These are phyloP conservation scores for Cosmorhoe ocellata DNA, from an alignment of 2,888 invertebrate species.

Conservation along the genomic window DNA sequence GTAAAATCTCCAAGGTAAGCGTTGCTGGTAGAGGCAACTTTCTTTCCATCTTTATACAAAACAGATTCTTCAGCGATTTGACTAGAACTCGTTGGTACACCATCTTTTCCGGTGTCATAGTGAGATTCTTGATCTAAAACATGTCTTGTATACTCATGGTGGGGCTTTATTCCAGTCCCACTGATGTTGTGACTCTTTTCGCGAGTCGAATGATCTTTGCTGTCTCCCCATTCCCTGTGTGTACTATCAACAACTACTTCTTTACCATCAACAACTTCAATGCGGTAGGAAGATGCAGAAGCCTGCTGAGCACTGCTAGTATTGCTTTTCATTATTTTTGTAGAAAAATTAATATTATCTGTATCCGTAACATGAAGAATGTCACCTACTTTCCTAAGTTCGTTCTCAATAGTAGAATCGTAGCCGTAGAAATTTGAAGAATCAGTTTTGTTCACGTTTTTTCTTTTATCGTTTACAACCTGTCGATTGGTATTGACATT, in stretches of 20 bases:
- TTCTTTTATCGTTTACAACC: slow-evolving; percentile 49
- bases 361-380: slow-evolving; percentile 66
- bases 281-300: slow-evolving; percentile 84
- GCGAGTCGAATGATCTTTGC: slow-evolving; percentile 71
- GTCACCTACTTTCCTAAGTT: slow-evolving; percentile 71
- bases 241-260: slow-evolving; percentile 82
- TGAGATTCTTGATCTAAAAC: slow-evolving; percentile 79
- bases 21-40: slow-evolving; percentile 69
- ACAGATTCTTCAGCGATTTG: slow-evolving; percentile 69
- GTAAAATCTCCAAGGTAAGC: slow-evolving; percentile 73
- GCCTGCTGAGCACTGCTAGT: slow-evolving; percentile 83
- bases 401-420: slow-evolving; percentile 70
- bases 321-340: slow-evolving; percentile 79
- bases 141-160: slow-evolving; percentile 81
- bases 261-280: slow-evolving; percentile 85
- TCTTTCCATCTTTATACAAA: slow-evolving; percentile 71
- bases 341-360: slow-evolving; percentile 70
- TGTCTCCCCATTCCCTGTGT: slow-evolving; percentile 83
- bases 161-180: slow-evolving; percentile 81
- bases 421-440: slow-evolving; percentile 76
- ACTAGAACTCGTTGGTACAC: slow-evolving; percentile 72
- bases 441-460: slow-evolving; percentile 64
- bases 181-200: slow-evolving; percentile 80
- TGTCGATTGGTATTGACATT: slow-evolving; percentile 45
- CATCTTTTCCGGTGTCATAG: slow-evolving; percentile 82